Conservation (phyloP, 2,888 invertebrate species). For the Drosophila kanekoi region DNA sequence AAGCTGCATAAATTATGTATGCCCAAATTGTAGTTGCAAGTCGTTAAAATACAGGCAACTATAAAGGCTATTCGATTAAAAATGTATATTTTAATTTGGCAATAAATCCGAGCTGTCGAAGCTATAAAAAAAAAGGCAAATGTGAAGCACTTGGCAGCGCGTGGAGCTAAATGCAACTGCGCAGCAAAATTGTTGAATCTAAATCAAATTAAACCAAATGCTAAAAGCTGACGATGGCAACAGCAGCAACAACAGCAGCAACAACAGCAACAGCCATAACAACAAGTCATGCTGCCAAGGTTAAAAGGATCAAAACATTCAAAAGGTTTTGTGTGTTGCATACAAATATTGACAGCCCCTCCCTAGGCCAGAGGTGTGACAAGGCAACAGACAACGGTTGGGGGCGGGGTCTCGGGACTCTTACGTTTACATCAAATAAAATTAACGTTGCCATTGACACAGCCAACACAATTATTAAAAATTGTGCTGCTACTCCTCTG, state of each 20-base stretch:
- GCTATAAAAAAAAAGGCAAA: neutral
- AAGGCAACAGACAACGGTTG: neutral
- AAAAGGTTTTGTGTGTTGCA: slow-evolving; percentile 33
- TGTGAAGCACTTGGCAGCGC: neutral
- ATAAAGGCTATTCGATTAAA: slow-evolving; percentile 15
- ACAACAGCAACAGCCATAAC: neutral
- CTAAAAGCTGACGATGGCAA: slow-evolving; percentile 21
- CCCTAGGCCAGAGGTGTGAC: slow-evolving; percentile 30
- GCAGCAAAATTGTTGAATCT: slow-evolving; percentile 19
- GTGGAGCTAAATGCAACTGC: slow-evolving; percentile 28
- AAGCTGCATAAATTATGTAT: slow-evolving; percentile 35
- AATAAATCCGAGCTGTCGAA: neutral
- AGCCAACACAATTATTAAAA: slow-evolving; percentile 35
- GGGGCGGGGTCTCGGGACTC: neutral
- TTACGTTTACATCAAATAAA: slow-evolving; percentile 43
- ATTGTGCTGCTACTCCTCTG: neutral
- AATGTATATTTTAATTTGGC: slow-evolving; percentile 5
- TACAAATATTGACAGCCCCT: slow-evolving; percentile 61
- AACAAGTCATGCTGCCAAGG: slow-evolving; percentile 20
- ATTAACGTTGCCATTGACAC: slow-evolving; percentile 47
- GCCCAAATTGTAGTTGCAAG: slow-evolving; percentile 1
- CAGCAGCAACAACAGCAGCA: slow-evolving; percentile 8
- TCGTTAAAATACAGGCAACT: neutral
- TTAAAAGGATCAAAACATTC: slow-evolving; percentile 44
- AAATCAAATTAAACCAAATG: slow-evolving; percentile 55